Evolutionary conservation across 2,113 vertebrate species (phyloP), one percentile per base, ranked within the genome.

Genomic region (Gobiocypris rarus): DNA sequence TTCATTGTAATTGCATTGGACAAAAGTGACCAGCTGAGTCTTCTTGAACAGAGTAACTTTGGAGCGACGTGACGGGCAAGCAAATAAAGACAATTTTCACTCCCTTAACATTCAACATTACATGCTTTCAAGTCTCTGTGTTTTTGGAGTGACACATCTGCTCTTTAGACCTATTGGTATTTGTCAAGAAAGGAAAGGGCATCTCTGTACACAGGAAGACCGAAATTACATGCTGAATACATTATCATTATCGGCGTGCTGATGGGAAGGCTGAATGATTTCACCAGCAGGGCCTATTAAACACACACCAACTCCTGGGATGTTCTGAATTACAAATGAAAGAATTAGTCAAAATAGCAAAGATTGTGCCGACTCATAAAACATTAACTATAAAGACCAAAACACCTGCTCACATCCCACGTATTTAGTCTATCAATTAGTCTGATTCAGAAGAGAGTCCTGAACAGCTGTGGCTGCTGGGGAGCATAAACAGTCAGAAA

Each of bases 151-250:
- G 50, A 28, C 84, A 77, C 73, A 38, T 78, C 48, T 69, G 65
- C 63, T 69, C 69, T 45, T 38, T 50, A 41, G 75, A 85, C 59
- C 77, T 81, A 69, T 54, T 84, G 76, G 76, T 83, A 88, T 88
- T 86, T 86, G 82, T 19, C n/a, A 28, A 81, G 58, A 83, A 65
- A 73, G 77, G 52, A 81, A 88, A 86, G 81, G 70, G 50, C 87
- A 85, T 45, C 28, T 45, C 54, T 75, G 84, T 81, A 71, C 81
- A 81, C 76, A 43, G 13, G 43, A 84, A 54, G 82, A 86, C 26
- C 19, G 31, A 84, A 86, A 88, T 77, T 84, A 84, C 77, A 77
- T 5, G 41, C 70, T 61, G 69, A 86, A 83, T 83, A 79, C 83
- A 85, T 83, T 61, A 75, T 83, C 81, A 76, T 85, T 81, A 75